Conservation (phyloP, 1,140 invertebrate genomes). For the Heliconius himera region DNA sequence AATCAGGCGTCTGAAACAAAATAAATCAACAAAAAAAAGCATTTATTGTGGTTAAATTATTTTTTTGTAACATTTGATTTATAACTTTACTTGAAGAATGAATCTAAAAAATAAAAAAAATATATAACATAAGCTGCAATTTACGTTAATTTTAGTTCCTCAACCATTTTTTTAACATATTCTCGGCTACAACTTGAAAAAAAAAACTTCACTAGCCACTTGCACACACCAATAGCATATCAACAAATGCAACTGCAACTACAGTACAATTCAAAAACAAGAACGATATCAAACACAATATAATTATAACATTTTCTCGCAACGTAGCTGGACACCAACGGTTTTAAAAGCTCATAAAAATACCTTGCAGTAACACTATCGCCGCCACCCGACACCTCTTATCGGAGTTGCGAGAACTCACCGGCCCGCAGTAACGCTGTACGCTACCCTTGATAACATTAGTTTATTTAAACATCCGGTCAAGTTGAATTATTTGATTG, state of each 20-base stretch:
- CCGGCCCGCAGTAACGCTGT: neutral
- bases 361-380: slow-evolving; percentile 51
- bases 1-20: too few relatives aligned
- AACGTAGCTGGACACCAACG: slow-evolving; percentile 25
- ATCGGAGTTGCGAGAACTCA: slow-evolving; percentile 46
- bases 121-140: too few relatives aligned
- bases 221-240: neutral
- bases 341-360: slow-evolving; percentile 51
- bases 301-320: slow-evolving; percentile 27
- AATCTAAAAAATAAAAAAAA: too few relatives aligned
- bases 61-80: too few relatives aligned
- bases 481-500: neutral
- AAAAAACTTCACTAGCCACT: too few relatives aligned
- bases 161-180: too few relatives aligned
- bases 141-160: too few relatives aligned
- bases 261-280: neutral
- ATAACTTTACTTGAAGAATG: too few relatives aligned
- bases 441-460: slow-evolving; percentile 1
- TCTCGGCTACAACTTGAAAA: too few relatives aligned
- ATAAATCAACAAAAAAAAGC: too few relatives aligned
- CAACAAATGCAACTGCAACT: neutral
- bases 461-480: slow-evolving; percentile 12
- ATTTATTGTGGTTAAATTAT: too few relatives aligned
- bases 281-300: neutral
- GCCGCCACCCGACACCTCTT: slow-evolving; percentile 48